phyloP scores from a whole-genome alignment of 2,888 invertebrate species.

The Metacarcinus magister region DNA sequence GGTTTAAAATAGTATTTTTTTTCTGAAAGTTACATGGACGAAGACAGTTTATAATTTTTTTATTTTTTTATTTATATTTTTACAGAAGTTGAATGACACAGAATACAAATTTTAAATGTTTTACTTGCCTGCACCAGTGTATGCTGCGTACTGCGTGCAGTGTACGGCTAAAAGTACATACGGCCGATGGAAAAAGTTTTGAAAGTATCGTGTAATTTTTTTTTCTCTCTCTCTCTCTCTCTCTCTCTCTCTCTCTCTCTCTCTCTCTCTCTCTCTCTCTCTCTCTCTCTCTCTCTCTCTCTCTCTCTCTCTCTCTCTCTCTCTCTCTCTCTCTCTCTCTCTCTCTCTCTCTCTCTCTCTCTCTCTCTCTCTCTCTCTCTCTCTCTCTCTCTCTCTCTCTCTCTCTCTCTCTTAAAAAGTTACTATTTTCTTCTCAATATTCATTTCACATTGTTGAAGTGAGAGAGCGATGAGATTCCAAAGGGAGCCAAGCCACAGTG shows the following conservation, averaged over 20 bases:
- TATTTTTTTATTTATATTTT: slow-evolving; percentile 32
- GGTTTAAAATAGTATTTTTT: neutral
- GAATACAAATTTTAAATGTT: neutral
- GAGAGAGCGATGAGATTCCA: too few relatives aligned
- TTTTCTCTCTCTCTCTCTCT: slow-evolving; percentile 49
- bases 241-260: slow-evolving; percentile 3
- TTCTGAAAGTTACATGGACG: neutral
- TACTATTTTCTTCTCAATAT: neutral
- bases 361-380: slow-evolving; percentile 54
- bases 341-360: slow-evolving; percentile 50
- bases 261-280: slow-evolving; percentile 48
- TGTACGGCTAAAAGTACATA: neutral
- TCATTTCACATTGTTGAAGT: neutral
- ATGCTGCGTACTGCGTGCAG: neutral
- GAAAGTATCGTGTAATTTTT: neutral
- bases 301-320: slow-evolving; percentile 58
- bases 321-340: slow-evolving; percentile 19
- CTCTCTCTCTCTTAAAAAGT: neutral
- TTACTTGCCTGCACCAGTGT: neutral
- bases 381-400: neutral
- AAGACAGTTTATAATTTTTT: neutral
- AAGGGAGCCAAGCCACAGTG: too few relatives aligned
- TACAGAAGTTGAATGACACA: neutral
- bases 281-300: slow-evolving; percentile 50
- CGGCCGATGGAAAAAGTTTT: neutral